A percentile compares a stretch with the other conserved stretches of the same genome.
Evolutionary conservation across 2,113 vertebrate genomes (phyloP).

Genomic region (Chaetura pelagica): DNA sequence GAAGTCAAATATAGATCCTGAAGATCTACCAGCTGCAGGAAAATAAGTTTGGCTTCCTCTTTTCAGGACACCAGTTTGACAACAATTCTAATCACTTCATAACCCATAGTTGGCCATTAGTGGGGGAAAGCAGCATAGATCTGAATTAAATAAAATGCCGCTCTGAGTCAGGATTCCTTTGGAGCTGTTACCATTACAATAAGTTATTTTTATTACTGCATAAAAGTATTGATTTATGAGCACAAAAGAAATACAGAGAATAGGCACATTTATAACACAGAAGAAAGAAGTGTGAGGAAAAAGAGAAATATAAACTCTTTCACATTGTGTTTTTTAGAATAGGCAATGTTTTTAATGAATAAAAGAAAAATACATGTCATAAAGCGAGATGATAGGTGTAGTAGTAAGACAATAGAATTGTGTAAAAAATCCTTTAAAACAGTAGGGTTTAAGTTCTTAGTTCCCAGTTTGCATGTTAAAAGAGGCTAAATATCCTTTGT

Average conservation of each 20-base stretch:
- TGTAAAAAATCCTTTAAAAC: not conserved
- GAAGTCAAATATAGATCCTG: conserved; percentile 13
- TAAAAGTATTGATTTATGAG: conserved; percentile 55
- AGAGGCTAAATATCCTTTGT: not conserved
- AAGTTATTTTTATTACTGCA: conserved; percentile 65
- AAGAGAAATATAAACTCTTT: not conserved
- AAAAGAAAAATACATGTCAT: not conserved
- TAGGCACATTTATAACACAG: not conserved
- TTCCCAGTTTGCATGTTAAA: not conserved
- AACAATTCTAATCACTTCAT: conserved; percentile 59
- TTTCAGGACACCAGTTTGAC: conserved; percentile 58
- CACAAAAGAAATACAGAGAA: conserved; percentile 30
- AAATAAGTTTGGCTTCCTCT: conserved; percentile 11
- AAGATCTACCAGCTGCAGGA: not conserved
- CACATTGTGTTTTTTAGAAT: not conserved
- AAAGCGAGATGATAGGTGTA: not conserved
- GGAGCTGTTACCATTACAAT: conserved; percentile 53
- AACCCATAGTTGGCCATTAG: conserved; percentile 50
- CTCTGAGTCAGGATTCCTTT: conserved; percentile 50
- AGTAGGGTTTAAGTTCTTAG: not conserved
- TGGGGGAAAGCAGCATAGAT: conserved; percentile 47
- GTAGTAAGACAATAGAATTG: not conserved
- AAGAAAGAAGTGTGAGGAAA: conserved; percentile 1
- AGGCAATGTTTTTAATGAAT: not conserved
- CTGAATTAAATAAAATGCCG: conserved; percentile 65